Base-by-base conservation (phyloP, 53 echinoderm and acorn worm genomes). In the Astropecten irregularis region DNA sequence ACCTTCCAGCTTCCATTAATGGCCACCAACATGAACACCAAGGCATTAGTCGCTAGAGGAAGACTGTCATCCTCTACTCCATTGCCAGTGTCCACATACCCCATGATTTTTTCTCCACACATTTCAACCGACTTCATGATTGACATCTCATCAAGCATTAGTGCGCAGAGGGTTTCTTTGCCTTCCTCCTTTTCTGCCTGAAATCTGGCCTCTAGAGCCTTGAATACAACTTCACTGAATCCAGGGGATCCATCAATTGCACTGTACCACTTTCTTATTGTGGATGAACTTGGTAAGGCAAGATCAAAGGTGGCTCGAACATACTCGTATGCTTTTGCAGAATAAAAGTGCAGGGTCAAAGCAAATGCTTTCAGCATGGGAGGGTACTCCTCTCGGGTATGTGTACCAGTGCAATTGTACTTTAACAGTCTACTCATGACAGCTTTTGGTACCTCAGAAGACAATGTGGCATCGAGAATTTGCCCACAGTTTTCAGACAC, bases 101-200 rank as follows among this genome's bases (percentile, higher is more conserved):
- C 68, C 1, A 49, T 2, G 40, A 51, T 25, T 22, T 23, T 83
- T 3, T 49, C 65, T 11, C 61, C 50, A 2, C 15, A 70, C 44
- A 28, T 70, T 20, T 84, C 65, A 19, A 85, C 85, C 22, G 72
- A 34, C 37, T 85, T 85, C 37, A 49, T 73, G 2, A 85, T 59
- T 21, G 85, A 40, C 85, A 85, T 74, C n/a, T 84, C 85, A 71
- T 85, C 85, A 3, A 85, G 31, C 74, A 85, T 85, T 5, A 85
- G 49, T 5, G 54, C 38, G 13, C 85, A 85, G 16, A 85, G 34
- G 25, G 55, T 35, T 20, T 73, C 53, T 11, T 60, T 30, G 3
- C 74, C 85, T 10, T 58, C 27, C 14, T 58, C 27, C 30, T 14
- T 25, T 14, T 58, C 59, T 25, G 4, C 4, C 30, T 58, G 23